These are phyloP conservation scores for Thalassophryne amazonica DNA, from an alignment of 2,797 vertebrate species.

Conservation along the genomic window DNA sequence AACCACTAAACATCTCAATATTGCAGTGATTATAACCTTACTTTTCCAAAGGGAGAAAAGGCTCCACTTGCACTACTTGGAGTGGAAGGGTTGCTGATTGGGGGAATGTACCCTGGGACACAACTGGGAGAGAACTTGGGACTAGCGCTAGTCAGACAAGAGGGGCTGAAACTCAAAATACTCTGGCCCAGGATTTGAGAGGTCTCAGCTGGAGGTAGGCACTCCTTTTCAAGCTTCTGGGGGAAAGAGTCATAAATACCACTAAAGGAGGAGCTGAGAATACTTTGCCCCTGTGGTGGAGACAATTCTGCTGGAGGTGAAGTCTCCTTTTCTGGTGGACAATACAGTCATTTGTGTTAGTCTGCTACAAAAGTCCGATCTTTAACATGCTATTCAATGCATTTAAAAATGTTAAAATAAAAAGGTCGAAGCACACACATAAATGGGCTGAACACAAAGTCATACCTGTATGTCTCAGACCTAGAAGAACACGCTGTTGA, in stretches of 20 bases:
- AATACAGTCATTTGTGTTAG: too few species aligned
- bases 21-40: slow-evolving; percentile 13
- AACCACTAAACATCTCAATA: not conserved
- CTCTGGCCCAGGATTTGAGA: slow-evolving; percentile 89
- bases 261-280: slow-evolving; percentile 48
- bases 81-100: slow-evolving; percentile 77
- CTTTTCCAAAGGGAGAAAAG: slow-evolving; percentile 82
- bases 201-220: slow-evolving; percentile 74
- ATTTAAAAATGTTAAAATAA: too few species aligned
- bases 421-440: too few species aligned
- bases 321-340: too few species aligned
- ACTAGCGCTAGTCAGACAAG: slow-evolving; percentile 82
- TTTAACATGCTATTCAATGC: too few species aligned
- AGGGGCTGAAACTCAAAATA: slow-evolving; percentile 92
- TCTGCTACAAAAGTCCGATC: too few species aligned
- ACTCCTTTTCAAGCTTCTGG: slow-evolving; percentile 76
- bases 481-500: slow-evolving; percentile 85
- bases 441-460: too few species aligned
- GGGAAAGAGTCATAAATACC: slow-evolving; percentile 83
- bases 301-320: too few species aligned
- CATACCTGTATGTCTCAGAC: slow-evolving; percentile 78
- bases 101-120: slow-evolving; percentile 85
- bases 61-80: slow-evolving; percentile 67
- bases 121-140: slow-evolving; percentile 88
- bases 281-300: too few species aligned